Conservation (phyloP, 2,797 vertebrate species). For the Dicrostonyx torquatus region DNA sequence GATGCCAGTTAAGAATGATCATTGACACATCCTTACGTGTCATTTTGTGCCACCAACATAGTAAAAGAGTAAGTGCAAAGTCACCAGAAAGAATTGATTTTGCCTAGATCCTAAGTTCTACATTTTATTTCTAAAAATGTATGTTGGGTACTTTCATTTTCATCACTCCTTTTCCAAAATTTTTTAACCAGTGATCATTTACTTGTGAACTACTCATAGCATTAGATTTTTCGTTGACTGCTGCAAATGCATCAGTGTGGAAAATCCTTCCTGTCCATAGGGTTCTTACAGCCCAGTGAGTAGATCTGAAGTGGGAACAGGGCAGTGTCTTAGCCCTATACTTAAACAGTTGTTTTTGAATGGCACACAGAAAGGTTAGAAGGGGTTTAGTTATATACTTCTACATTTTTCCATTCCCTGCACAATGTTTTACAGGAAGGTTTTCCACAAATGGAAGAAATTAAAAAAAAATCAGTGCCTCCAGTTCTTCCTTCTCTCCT, state of each 20-base stretch:
- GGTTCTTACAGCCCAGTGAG: background rate
- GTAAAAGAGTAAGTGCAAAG: background rate
- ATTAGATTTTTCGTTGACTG: background rate
- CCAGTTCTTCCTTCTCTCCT: conserved; percentile 54
- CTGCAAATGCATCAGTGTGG: background rate
- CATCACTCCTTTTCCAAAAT: background rate
- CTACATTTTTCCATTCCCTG: background rate
- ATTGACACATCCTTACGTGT: background rate
- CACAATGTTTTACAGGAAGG: conserved; percentile 55
- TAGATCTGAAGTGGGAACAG: background rate
- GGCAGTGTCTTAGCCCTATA: background rate
- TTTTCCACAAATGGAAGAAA: conserved; percentile 58
- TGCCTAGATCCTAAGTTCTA: background rate
- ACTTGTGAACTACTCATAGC: background rate
- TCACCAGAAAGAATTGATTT: background rate
- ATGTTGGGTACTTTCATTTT: background rate
- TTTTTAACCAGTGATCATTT: background rate
- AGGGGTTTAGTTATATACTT: background rate
- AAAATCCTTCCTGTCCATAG: background rate
- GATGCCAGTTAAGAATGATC: background rate
- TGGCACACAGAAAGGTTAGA: conserved; percentile 37
- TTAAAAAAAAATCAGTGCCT: background rate
- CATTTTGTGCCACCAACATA: background rate
- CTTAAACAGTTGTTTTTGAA: conserved; percentile 37
- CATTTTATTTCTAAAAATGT: background rate